Evolutionary conservation across 1,140 invertebrate species (phyloP), one percentile per base, ranked within the genome.

Genomic region (Cyphomyrmex costatus): DNA sequence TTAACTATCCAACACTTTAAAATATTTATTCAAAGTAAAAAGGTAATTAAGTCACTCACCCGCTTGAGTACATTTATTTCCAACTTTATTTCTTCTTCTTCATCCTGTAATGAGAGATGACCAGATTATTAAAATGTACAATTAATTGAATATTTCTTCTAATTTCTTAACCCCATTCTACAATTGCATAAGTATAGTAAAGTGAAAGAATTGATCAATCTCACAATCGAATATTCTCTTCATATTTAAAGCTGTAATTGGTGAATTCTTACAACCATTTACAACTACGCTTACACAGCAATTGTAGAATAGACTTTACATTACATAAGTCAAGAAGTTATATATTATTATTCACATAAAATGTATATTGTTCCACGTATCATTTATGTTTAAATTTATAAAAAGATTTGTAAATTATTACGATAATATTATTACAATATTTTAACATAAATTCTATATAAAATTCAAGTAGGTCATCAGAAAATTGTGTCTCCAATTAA

Each of bases 71-170:
- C 99, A 96, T 99, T 99, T 87, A 99, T 99, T 96, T 99, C 99
- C 89, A 99, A 96, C 95, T 99, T 99, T 85, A 99, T 99, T 96
- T 99, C 99, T 96, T 99, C 99, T 94, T 99, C 99, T 95, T 99
- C 99, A 95, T 99, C 99, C 97, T 97, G 92, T 90, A 95, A 95
- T 88, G 90, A 94, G 90, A 94, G 91, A 94, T 82, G 51, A 24
- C 49, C 49, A 80, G 16, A 16, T 56, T 42, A 2, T 71, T 80
- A 56, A 56, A 56, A 10, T 8, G 14, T 3, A 27, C 1, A 24
- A 36, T 60, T n/a, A n/a, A 42, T 46, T 19, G 2, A 24, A 42
- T 19, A 6, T 53, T 36, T 24, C 21, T 76, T 58, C 5, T 33
- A 21, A 68, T 46, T 76, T 76, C 8, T 42, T 42, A 42, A 42